Percentiles rank a stretch among this genome's conserved stretches.
Evolutionary conservation across 2,797 vertebrate species (phyloP).

Genomic region (Nyctalus aviator): DNA sequence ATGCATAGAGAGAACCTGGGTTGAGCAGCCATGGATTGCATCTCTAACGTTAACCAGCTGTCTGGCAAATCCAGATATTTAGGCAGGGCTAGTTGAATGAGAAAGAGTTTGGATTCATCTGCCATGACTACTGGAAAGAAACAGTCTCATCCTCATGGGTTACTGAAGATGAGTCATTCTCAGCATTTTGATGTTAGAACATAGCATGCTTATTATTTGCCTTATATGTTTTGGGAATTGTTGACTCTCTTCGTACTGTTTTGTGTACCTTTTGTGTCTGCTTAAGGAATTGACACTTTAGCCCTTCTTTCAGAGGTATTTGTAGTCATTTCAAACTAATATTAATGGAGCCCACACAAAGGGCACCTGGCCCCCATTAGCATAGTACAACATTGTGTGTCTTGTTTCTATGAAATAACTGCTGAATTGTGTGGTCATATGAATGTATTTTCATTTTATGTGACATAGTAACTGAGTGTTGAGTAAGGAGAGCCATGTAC

Average conservation of each 20-base stretch:
- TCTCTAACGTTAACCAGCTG: conserved; percentile 78
- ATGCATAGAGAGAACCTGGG: conserved; percentile 39
- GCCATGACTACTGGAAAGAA: conserved; percentile 66
- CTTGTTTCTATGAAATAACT: conserved; percentile 34
- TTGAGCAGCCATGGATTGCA: conserved; percentile 65
- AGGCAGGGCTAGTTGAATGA: conserved; percentile 66
- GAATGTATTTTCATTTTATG: conserved; percentile 49
- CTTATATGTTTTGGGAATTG: background rate
- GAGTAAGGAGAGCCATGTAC: background rate
- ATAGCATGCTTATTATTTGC: background rate
- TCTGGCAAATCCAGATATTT: conserved; percentile 65
- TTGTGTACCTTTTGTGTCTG: conserved; percentile 24
- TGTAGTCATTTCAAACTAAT: conserved; percentile 51
- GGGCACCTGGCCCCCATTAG: conserved; percentile 53
- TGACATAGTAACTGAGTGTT: conserved; percentile 9
- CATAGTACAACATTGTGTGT: background rate
- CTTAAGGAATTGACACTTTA: conserved; percentile 45
- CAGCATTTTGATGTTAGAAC: conserved; percentile 35
- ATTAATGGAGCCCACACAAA: background rate
- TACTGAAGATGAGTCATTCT: conserved; percentile 41
- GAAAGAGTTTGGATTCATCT: conserved; percentile 50
- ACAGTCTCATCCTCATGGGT: conserved; percentile 5
- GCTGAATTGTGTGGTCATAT: background rate
- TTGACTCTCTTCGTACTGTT: conserved; percentile 26
- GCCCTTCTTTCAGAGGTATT: conserved; percentile 38